Evolutionary conservation across 2,797 vertebrate species (phyloP).

Genomic region (Setipinna tenuifilis): DNA sequence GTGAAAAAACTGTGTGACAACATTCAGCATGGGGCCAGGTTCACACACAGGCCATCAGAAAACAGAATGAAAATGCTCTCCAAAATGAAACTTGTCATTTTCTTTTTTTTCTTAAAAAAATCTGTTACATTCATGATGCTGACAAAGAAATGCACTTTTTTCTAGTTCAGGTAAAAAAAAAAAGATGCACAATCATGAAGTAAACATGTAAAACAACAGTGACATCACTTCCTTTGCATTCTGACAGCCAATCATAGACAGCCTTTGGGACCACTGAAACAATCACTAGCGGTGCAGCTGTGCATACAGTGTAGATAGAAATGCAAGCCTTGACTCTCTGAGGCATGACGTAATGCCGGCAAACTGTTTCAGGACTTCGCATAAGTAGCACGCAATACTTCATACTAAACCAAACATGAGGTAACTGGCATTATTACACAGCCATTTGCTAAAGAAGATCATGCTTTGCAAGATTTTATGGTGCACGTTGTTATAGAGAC

Average conservation of each 20-base stretch:
- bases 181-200: slow-evolving; percentile 67
- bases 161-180: slow-evolving; percentile 3
- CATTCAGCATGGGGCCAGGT: background rate
- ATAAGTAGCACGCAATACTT: slow-evolving; percentile 12
- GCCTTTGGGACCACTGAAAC: slow-evolving; percentile 5
- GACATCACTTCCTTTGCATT: slow-evolving; percentile 29
- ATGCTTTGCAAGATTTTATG: background rate
- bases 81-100: background rate
- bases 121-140: slow-evolving; percentile 75
- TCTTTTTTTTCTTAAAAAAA: slow-evolving; percentile 19
- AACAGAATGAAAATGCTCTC: slow-evolving; percentile 2
- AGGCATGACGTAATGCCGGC: background rate
- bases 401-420: background rate
- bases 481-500: background rate
- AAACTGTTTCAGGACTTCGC: background rate
- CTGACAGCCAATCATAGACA: slow-evolving; percentile 26
- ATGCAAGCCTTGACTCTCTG: background rate
- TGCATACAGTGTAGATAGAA: slow-evolving; percentile 14
- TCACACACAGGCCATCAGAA: background rate
- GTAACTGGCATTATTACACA: background rate
- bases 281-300: background rate
- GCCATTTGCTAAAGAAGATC: slow-evolving; percentile 5
- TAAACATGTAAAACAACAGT: slow-evolving; percentile 58
- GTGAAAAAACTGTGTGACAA: background rate
- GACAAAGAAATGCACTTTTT: slow-evolving; percentile 70